phyloP scores from a whole-genome alignment of 2,888 invertebrate genomes.

The Harmothoe impar region DNA sequence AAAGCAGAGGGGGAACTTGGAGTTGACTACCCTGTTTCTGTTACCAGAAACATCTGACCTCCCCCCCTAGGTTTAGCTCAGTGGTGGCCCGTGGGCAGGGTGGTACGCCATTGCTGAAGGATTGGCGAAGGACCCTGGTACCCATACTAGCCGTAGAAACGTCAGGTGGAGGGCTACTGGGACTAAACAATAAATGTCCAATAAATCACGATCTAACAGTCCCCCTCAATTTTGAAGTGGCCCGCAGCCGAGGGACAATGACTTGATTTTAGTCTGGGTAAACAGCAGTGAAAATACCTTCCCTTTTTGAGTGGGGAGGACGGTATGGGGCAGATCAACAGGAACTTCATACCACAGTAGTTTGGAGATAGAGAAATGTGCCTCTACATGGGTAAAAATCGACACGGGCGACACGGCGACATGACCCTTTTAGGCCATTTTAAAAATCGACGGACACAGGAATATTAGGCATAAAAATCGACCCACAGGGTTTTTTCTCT shows the following conservation, averaged over 20 bases:
- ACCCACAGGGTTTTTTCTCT: too few relatives aligned
- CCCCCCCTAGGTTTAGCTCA: too few relatives aligned
- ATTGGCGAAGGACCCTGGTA: not conserved
- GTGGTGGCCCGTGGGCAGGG: too few relatives aligned
- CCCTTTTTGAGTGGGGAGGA: not conserved
- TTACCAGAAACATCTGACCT: too few relatives aligned
- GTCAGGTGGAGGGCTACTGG: not conserved
- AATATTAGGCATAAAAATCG: too few relatives aligned
- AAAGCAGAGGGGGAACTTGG: too few relatives aligned
- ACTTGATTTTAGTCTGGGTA: not conserved
- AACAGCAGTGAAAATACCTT: not conserved
- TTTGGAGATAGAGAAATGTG: not conserved
- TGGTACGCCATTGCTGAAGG: not conserved
- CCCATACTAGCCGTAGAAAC: not conserved
- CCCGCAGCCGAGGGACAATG: not conserved
- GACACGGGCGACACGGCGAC: too few relatives aligned
- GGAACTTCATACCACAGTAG: not conserved
- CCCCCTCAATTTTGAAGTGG: conserved; percentile 15
- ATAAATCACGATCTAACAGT: not conserved
- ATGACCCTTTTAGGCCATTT: too few relatives aligned
- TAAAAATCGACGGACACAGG: too few relatives aligned
- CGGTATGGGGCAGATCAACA: not conserved
- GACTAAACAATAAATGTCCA: conserved; percentile 25
- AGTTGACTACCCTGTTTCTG: too few relatives aligned
- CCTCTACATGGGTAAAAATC: too few relatives aligned